Conservation (phyloP, 2,797 vertebrate genomes). For the Petrocephalus schoutedeni region DNA sequence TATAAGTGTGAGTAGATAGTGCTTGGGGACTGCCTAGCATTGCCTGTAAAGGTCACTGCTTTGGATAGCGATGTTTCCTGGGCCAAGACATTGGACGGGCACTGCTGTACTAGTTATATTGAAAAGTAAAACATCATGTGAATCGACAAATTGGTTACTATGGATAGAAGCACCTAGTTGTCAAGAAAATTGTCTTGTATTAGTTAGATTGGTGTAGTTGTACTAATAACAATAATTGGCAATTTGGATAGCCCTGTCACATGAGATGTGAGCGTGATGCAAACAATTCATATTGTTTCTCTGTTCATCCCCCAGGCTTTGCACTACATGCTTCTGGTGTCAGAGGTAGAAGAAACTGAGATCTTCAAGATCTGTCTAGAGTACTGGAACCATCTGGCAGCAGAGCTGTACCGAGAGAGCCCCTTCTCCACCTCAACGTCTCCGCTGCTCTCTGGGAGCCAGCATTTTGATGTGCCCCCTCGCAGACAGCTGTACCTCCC, state of each 20-base stretch:
- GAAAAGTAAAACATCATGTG: not conserved
- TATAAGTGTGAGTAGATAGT: not conserved
- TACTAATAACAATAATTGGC: not conserved
- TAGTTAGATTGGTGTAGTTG: not conserved
- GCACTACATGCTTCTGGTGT: conserved; percentile 91
- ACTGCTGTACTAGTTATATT: not conserved
- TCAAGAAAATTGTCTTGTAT: not conserved
- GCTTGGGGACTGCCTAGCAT: not conserved
- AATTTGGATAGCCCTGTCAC: not conserved
- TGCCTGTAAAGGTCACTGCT: not conserved
- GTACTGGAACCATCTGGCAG: conserved; percentile 95
- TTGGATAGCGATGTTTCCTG: not conserved
- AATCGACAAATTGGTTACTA: not conserved
- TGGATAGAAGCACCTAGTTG: not conserved
- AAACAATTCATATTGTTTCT: not conserved
- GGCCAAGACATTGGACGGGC: not conserved
- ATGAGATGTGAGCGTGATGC: not conserved
- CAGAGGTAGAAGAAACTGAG: conserved; percentile 95
- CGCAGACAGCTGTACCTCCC: conserved; percentile 89
- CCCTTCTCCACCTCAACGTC: conserved; percentile 89
- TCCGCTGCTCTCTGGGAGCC: conserved; percentile 84
- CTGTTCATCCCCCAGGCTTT: conserved; percentile 61
- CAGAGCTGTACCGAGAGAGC: conserved; percentile 91
- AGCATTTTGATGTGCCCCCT: conserved; percentile 91
- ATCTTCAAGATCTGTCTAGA: conserved; percentile 97